Percentiles rank a stretch among this genome's conserved stretches.
These are phyloP conservation scores for Coregonus ussuriensis DNA, from an alignment of 2,797 vertebrate genomes.

Conservation along the genomic window DNA sequence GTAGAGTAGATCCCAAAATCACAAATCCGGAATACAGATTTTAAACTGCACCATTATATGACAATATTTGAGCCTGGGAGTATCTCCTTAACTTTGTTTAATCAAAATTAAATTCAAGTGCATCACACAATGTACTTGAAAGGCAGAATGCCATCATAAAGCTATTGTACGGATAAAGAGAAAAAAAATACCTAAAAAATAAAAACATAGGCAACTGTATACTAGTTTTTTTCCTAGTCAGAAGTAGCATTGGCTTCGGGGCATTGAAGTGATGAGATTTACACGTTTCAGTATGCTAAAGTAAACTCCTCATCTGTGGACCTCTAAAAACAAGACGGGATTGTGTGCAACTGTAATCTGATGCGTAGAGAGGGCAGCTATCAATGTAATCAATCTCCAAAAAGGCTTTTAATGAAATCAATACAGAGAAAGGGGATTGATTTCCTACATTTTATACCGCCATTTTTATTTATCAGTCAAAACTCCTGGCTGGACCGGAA, in stretches of 20 bases:
- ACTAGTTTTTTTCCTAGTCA: not conserved
- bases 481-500: conserved; percentile 61
- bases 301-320: conserved; percentile 67
- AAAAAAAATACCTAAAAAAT: not conserved
- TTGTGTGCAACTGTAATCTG: conserved; percentile 69
- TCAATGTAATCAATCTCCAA: conserved; percentile 80
- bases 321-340: conserved; percentile 65
- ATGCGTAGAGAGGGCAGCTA: conserved; percentile 68
- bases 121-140: not conserved
- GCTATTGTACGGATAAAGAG: not conserved
- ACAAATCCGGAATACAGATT: not conserved
- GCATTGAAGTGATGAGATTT: conserved; percentile 52
- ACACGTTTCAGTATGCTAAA: conserved; percentile 45
- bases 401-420: conserved; percentile 83
- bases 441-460: conserved; percentile 64
- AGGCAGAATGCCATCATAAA: not conserved
- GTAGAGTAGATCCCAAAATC: not conserved
- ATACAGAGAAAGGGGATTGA: conserved; percentile 75
- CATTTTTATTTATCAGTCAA: conserved; percentile 77
- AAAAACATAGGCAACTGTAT: not conserved
- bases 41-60: not conserved
- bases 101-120: not conserved
- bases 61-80: not conserved
- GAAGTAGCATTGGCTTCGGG: conserved; percentile 44
- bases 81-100: not conserved